Evolutionary conservation across 2,888 invertebrate genomes (phyloP), one percentile per base, ranked within the genome.

Genomic region (Phyllotreta cruciferae): DNA sequence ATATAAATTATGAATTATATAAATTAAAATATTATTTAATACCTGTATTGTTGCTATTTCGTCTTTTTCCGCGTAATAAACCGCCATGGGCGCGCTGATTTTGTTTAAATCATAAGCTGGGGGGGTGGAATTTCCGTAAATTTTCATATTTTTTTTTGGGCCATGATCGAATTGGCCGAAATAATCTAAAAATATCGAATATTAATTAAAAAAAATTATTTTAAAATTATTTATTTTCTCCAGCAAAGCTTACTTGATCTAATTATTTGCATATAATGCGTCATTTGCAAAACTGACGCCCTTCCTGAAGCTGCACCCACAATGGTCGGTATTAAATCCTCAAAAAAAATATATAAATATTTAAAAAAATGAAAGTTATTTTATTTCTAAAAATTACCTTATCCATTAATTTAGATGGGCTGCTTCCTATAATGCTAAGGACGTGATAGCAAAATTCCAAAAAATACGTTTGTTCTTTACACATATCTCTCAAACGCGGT

Each of bases 91-190:
- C n/a, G 66, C 58, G 37, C 66, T 69, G 13, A 66, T 61, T 45
- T 69, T 63, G 38, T 58, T 24, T 6, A 63, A 50, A 45, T 66
- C 56, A 41, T 70, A 70, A 1, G 11, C 14, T 8, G 68, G 67
- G 38, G 70, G 68, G 0, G 41, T 42, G 11, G 41, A 35, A 35
- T 57, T 61, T 44, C 62, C 60, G 39, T 71, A 71, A 4, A 61
- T 38, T 34, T 42, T n/a, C 13, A 60, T 41, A 47, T 69, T 71
- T 39, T 9, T 60, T 6, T 42, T 55, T 7, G 34, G n/a, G 10
- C 69, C 71, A 42, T 71, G 64, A 49, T 71, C 66, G 35, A 56
- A 70, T 11, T 64, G 61, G 8, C 52, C 41, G 49, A 70, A 70
- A 41, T 47, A 49, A 35, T 56, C 65, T 64, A 42, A 41, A 58